These are phyloP conservation scores for Thalassarche chlororhynchos DNA, from an alignment of 2,113 vertebrate species.

Conservation along the genomic window DNA sequence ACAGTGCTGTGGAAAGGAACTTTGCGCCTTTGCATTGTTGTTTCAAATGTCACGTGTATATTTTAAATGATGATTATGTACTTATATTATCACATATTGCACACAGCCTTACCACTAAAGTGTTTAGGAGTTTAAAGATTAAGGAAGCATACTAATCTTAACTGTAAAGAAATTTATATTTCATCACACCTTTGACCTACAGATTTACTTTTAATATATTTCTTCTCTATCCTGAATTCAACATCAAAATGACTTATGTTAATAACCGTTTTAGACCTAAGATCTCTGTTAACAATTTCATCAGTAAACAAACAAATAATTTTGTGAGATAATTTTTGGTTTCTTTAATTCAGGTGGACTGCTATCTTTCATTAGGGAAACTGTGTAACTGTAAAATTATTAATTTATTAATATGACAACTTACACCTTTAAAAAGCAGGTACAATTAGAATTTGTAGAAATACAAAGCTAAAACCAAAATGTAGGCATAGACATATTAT, in stretches of 20 bases:
- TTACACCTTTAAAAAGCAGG: background rate
- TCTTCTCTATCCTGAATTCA: background rate
- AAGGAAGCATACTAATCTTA: background rate
- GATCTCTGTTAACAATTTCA: background rate
- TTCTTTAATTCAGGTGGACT: background rate
- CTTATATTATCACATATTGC: background rate
- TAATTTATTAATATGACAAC: background rate
- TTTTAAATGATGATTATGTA: background rate
- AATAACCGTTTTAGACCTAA: background rate
- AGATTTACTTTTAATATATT: background rate
- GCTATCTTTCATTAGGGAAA: background rate
- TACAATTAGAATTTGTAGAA: background rate
- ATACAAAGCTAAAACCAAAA: background rate
- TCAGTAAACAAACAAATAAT: background rate
- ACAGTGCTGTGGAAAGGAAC: background rate
- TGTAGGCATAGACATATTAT: background rate
- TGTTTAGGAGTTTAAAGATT: background rate
- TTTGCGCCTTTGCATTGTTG: background rate
- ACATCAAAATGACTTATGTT: background rate
- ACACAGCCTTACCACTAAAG: background rate
- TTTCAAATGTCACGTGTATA: background rate
- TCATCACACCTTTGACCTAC: background rate
- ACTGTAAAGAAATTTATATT: background rate
- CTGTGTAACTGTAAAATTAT: background rate
- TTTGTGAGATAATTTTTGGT: background rate